phyloP scores from a whole-genome alignment of 1,140 invertebrate genomes.

The Drosophila ercepeae region DNA sequence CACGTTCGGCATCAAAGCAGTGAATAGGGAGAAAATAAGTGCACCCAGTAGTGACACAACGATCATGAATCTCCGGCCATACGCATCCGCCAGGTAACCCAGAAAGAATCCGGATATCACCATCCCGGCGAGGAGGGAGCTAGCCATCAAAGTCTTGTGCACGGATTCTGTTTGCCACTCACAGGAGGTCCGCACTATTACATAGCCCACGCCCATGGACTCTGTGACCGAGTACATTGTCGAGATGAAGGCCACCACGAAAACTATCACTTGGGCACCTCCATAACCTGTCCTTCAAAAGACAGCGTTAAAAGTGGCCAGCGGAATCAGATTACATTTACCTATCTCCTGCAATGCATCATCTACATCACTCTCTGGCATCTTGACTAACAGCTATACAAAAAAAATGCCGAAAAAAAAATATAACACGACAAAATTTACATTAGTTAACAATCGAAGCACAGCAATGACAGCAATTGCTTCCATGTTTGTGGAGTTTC shows the following conservation, averaged over 20 bases:
- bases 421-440: background rate
- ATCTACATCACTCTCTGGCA: constrained; percentile 25
- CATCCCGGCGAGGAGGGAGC: constrained; percentile 14
- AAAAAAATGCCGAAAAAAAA: background rate
- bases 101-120: constrained; percentile 9
- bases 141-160: constrained; percentile 15
- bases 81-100: constrained; percentile 22
- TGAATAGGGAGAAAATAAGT: background rate
- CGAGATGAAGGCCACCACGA: background rate
- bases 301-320: background rate
- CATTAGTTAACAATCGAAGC: background rate
- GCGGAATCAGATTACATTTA: constrained; percentile 1
- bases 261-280: constrained; percentile 11
- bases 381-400: background rate
- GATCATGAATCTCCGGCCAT: constrained; percentile 4
- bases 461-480: too few relatives aligned
- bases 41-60: background rate
- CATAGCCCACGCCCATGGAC: constrained; percentile 8
- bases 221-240: constrained; percentile 3
- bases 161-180: too few relatives aligned
- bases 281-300: constrained; percentile 19
- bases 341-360: constrained; percentile 20
- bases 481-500: constrained; percentile 7
- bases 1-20: constrained; percentile 20
- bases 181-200: constrained; percentile 15